Conservation (phyloP, 2,113 vertebrate genomes). For the Microtus pennsylvanicus region DNA sequence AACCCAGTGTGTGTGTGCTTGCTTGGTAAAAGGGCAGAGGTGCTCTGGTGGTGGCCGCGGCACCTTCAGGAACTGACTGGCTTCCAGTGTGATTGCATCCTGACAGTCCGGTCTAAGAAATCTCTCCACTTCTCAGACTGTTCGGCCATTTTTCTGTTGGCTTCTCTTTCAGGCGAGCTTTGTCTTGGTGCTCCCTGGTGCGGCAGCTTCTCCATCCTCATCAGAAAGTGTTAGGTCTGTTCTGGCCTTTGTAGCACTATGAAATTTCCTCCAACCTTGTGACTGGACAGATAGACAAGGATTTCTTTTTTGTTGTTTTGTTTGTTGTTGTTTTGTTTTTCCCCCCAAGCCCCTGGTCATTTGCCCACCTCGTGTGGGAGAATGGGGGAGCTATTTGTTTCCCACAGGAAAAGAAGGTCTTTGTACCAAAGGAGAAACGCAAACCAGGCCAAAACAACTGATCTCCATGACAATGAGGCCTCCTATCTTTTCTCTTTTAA, state of each 20-base stretch:
- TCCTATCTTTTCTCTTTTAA: neutral
- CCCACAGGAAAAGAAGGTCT: neutral
- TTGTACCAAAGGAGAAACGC: neutral
- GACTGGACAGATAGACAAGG: neutral
- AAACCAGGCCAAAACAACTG: neutral
- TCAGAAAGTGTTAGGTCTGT: neutral
- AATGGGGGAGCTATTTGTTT: neutral
- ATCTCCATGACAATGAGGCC: neutral
- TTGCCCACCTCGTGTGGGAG: neutral
- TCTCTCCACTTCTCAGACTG: neutral
- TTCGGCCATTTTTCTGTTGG: neutral
- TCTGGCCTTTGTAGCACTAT: neutral
- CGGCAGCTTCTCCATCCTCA: neutral
- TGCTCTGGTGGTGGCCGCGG: neutral
- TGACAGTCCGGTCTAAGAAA: neutral
- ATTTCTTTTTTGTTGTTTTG: neutral
- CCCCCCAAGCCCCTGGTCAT: neutral
- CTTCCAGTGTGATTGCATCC: neutral
- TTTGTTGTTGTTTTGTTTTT: neutral
- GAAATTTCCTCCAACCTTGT: neutral
- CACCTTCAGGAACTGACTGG: neutral
- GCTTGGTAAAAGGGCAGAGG: neutral
- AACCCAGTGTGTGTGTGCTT: neutral
- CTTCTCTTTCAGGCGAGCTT: neutral
- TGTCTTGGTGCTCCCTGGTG: neutral